Evolutionary conservation across 2,797 vertebrate species (phyloP).

Genomic region (Australoheros facetus): DNA sequence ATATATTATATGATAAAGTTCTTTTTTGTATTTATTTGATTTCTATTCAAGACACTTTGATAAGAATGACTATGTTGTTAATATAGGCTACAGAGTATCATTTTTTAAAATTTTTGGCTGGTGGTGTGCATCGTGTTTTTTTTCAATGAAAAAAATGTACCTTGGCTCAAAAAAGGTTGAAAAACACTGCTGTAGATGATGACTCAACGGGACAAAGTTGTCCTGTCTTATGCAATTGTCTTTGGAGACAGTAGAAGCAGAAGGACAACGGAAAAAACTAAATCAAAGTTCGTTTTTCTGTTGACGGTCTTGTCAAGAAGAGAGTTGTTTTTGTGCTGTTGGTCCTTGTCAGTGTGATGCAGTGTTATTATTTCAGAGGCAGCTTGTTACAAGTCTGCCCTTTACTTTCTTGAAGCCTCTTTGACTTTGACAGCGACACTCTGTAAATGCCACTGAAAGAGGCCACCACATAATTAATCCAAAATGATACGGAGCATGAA

Average conservation of each 20-base stretch:
- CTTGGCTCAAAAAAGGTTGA: no score
- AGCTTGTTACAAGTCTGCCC: neutral
- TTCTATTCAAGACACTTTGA: no score
- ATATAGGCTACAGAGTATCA: no score
- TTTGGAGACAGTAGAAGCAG: neutral
- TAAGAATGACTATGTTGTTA: no score
- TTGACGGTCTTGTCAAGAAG: neutral
- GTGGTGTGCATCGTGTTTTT: no score
- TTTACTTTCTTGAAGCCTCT: neutral
- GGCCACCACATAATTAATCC: neutral
- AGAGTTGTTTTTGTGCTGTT: neutral
- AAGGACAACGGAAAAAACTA: neutral
- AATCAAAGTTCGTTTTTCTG: neutral
- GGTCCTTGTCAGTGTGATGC: neutral
- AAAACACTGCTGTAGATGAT: neutral
- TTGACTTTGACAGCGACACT: neutral
- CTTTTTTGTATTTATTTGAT: no score
- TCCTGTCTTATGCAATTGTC: fast-evolving
- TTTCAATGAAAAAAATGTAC: no score
- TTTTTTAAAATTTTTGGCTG: no score
- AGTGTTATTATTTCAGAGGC: neutral
- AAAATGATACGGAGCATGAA: neutral
- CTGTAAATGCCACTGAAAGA: neutral
- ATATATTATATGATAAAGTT: no score
- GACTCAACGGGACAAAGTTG: fast-evolving